Evolutionary conservation across 2,888 invertebrate species (phyloP).

Genomic region (Hydrotaea diabolus): DNA sequence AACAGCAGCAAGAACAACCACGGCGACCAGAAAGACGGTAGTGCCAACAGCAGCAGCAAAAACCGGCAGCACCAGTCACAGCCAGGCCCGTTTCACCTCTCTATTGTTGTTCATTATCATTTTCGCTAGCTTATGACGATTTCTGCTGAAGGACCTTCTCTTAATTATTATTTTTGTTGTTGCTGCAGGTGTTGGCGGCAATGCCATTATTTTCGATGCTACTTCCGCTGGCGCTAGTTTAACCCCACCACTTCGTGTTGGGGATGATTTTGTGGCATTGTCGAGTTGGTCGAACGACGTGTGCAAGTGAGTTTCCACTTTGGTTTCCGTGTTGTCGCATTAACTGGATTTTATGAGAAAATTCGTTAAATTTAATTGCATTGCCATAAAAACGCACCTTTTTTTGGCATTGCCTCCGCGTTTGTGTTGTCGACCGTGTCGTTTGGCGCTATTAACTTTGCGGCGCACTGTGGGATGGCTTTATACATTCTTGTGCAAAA

Average conservation of each 20-base stretch:
- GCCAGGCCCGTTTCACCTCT: not conserved
- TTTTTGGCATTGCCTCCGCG: slow-evolving; percentile 20
- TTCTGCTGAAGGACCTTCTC: not conserved
- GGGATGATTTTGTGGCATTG: not conserved
- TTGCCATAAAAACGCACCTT: slow-evolving; percentile 38
- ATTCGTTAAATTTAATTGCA: slow-evolving; percentile 61
- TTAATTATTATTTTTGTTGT: not conserved
- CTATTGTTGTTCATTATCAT: not conserved
- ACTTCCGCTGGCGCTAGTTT: no score
- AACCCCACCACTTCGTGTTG: no score
- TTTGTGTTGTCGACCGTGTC: not conserved
- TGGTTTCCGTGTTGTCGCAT: slow-evolving; percentile 56
- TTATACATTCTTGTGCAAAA: no score
- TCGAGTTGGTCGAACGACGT: not conserved
- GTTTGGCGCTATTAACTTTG: not conserved
- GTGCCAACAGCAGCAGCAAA: no score
- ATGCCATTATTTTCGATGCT: not conserved
- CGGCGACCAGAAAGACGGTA: no score
- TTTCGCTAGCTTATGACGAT: not conserved
- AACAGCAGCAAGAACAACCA: no score
- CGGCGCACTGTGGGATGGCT: not conserved
- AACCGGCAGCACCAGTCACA: no score
- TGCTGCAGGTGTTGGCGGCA: not conserved
- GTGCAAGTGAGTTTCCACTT: not conserved
- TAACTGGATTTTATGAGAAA: slow-evolving; percentile 61